phyloP scores from a whole-genome alignment of 2,113 vertebrate genomes.

The Erythrocercus mccallii region DNA sequence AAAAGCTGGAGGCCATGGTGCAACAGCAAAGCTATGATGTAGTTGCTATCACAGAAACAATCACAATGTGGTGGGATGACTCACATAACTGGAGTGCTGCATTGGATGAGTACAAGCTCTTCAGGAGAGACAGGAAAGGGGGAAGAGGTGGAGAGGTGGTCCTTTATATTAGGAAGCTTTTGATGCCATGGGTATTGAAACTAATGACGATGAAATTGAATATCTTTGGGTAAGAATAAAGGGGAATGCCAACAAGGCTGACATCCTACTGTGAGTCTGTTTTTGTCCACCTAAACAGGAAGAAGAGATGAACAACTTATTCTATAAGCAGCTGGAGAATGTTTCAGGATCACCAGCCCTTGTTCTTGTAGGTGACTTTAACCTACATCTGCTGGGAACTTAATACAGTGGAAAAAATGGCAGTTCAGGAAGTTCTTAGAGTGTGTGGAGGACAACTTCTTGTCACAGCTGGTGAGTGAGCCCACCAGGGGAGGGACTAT shows the following conservation, averaged over 20 bases:
- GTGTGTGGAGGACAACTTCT: neutral
- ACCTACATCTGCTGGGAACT: neutral
- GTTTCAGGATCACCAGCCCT: neutral
- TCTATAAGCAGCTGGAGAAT: neutral
- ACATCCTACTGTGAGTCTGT: neutral
- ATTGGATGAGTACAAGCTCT: neutral
- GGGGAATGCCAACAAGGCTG: neutral
- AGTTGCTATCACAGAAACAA: fast-evolving
- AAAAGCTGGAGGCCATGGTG: neutral
- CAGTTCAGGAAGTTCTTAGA: neutral
- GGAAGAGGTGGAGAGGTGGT: neutral
- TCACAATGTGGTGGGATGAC: fast-evolving
- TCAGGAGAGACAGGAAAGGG: neutral
- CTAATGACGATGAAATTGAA: neutral
- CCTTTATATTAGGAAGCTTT: neutral
- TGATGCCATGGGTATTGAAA: neutral
- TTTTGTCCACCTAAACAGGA: neutral
- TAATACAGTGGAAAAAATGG: neutral
- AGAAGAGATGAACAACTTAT: neutral
- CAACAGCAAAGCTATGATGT: neutral
- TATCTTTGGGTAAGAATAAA: neutral
- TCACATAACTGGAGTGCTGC: neutral
- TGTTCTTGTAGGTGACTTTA: neutral
- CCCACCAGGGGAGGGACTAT: neutral
- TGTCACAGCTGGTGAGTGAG: neutral